phyloP scores from a whole-genome alignment of 2,797 vertebrate species.

The Phrynocephalus forsythii region DNA sequence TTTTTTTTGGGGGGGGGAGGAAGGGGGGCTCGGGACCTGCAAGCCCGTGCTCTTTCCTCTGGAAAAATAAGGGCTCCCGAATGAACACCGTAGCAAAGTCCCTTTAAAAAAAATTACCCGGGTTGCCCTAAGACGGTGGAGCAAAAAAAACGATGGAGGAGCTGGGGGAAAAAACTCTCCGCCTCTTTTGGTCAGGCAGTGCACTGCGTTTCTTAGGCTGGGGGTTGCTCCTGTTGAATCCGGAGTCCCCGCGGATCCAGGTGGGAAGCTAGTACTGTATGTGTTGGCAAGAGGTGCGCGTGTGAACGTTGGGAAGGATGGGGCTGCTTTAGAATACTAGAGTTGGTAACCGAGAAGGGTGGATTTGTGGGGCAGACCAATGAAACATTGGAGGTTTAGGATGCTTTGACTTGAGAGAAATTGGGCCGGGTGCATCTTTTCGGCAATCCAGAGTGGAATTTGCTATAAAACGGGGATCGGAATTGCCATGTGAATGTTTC shows the following conservation, averaged over 20 bases:
- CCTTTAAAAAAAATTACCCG: neutral
- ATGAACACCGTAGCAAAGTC: neutral
- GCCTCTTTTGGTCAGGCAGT: neutral
- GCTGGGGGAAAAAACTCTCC: neutral
- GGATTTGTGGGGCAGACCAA: no score
- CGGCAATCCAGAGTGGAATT: neutral
- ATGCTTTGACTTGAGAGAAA: neutral
- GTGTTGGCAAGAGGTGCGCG: neutral
- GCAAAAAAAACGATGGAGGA: no score
- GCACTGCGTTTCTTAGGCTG: neutral
- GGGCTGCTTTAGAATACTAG: neutral
- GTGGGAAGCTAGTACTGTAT: neutral
- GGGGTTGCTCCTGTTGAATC: neutral
- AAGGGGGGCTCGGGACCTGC: neutral
- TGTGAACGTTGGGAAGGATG: neutral
- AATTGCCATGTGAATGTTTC: neutral
- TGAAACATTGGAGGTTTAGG: neutral
- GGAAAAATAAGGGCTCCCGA: no score
- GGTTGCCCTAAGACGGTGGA: no score
- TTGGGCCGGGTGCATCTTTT: neutral
- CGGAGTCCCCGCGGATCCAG: neutral
- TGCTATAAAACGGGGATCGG: neutral
- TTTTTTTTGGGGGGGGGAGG: no score
- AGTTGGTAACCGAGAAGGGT: neutral
- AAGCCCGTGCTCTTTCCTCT: neutral